Evolutionary conservation across 2,888 invertebrate genomes (phyloP).

Genomic region (Lymantria monacha): DNA sequence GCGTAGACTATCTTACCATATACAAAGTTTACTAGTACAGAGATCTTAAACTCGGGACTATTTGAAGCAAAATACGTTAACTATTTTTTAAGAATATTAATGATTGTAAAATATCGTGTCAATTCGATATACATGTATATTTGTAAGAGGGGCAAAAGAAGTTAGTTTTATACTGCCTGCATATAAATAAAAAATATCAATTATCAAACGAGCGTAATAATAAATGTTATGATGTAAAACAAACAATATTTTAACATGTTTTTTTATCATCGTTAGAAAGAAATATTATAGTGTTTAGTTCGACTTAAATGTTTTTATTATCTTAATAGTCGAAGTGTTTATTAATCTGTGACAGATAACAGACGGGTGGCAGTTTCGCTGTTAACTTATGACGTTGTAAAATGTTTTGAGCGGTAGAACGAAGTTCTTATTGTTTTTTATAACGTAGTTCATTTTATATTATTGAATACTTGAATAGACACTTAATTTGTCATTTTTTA

Average conservation of each 20-base stretch:
- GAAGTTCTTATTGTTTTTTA: not conserved
- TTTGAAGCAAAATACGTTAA: too few species aligned
- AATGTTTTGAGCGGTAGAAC: not conserved
- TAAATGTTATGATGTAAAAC: not conserved
- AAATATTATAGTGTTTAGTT: slow-evolving; percentile 10
- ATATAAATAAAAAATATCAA: not conserved
- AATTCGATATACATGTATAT: too few species aligned
- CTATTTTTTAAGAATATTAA: too few species aligned
- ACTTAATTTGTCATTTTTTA: too few species aligned
- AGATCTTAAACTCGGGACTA: too few species aligned
- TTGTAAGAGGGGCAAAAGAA: too few species aligned
- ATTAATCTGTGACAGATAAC: slow-evolving; percentile 19
- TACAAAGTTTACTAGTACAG: too few species aligned
- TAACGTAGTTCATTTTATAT: too few species aligned
- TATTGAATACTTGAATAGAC: too few species aligned
- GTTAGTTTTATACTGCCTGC: too few species aligned
- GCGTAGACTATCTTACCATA: too few species aligned
- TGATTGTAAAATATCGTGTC: too few species aligned
- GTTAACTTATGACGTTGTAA: slow-evolving; percentile 11
- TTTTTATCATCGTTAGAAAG: slow-evolving; percentile 17
- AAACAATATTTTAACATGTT: slow-evolving; percentile 5
- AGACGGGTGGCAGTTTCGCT: slow-evolving; percentile 12
- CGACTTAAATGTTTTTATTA: slow-evolving; percentile 18
- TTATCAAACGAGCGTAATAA: not conserved
- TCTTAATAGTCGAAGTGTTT: slow-evolving; percentile 27